Percentiles rank a stretch among this genome's conserved stretches.
These are phyloP conservation scores for Julus scandinavius DNA, from an alignment of 2,888 invertebrate genomes.

Conservation along the genomic window DNA sequence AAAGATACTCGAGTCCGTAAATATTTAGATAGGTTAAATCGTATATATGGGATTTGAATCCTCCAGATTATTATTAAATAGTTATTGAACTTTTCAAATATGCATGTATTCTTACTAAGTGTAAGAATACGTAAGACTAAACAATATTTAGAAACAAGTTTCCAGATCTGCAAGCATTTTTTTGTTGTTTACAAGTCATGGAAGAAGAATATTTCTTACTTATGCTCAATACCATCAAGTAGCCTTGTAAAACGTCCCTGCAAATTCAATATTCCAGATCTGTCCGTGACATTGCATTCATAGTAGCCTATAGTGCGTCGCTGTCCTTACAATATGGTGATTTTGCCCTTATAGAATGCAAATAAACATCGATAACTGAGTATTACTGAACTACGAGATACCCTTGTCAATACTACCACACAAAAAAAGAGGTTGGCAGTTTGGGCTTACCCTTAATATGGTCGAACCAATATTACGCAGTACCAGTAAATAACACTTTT, in stretches of 20 bases:
- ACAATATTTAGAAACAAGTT: too few relatives aligned
- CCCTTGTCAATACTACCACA: not conserved
- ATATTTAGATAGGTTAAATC: not conserved
- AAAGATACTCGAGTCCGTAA: not conserved
- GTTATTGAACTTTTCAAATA: not conserved
- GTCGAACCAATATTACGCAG: not conserved
- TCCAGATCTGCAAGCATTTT: too few relatives aligned
- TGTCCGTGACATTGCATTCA: too few relatives aligned
- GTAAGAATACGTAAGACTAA: too few relatives aligned
- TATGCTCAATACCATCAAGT: too few relatives aligned
- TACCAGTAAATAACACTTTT: slow-evolving; percentile 35
- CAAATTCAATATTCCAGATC: too few relatives aligned
- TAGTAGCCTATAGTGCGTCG: too few relatives aligned
- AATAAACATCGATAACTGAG: not conserved
- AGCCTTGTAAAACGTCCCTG: too few relatives aligned
- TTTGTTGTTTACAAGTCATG: too few relatives aligned
- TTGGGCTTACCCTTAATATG: not conserved
- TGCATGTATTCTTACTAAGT: too few relatives aligned
- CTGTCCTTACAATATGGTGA: not conserved
- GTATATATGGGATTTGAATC: not conserved
- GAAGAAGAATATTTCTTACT: too few relatives aligned
- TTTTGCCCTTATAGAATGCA: not conserved
- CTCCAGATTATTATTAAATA: not conserved
- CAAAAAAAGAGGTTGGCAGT: not conserved
- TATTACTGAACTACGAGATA: not conserved